Evolutionary conservation across 2,797 vertebrate genomes (phyloP), one percentile per base, ranked within the genome.

Genomic region (Platyrinchus mystaceus): DNA sequence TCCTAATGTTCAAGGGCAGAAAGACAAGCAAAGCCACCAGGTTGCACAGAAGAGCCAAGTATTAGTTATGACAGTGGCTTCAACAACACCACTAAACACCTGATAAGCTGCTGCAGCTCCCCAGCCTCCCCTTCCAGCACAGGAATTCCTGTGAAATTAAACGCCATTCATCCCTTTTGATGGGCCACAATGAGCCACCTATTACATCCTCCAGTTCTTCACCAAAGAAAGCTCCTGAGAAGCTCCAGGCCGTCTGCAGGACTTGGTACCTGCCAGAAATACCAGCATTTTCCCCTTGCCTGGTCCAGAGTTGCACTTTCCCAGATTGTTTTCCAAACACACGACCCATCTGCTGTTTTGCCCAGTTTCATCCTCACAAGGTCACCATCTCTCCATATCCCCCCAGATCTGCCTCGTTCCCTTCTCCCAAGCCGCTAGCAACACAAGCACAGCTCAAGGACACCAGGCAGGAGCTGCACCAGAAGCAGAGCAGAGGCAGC

Each of bases 131-230:
- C n/a, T 41, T 56, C 36, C 41, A 14, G 37, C 8, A 12, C 26
- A 53, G 27, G 8, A 43, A 71, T 76, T 69, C 39, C 63, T 23
- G 1, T 6, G 30, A 66, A 92, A 67, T 26, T 47, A 36, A 2
- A 0, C 0, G 0, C 77, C 44, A 44, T 26, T 63, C 0, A 0
- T 4, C 44, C 6, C 6, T 53, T 76, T 6, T 34, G 23, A 16
- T 8, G 55, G 32, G 37, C 43, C 34, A 37, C 36, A 67, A 21
- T 1, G 0, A 55, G 23, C 18, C 47, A 43, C 53, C 14, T 22
- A 10, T 11, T 39, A 4, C 20, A 50, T 6, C 10, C 34, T 21
- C 43, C 14, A 58, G 16, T 17, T 81, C 30, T 30, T 75, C 53
- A 41, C 10, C 2, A 3, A 56, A 64, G 34, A 75, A 67, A 58